These are phyloP conservation scores for Paragorgia papillata DNA, from an alignment of 92 coral and sea anemone species.

Conservation along the genomic window DNA sequence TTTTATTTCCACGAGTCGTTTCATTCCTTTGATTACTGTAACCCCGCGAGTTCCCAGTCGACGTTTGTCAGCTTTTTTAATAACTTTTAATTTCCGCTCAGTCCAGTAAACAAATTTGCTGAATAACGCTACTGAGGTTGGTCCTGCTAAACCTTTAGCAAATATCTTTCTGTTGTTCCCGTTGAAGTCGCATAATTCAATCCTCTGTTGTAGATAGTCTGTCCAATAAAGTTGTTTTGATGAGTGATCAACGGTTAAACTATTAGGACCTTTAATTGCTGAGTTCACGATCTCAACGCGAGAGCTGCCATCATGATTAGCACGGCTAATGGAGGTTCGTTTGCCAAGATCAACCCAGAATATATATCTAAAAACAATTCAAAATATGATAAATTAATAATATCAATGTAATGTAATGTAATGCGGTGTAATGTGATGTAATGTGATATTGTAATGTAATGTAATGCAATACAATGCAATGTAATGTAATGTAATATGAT, in stretches of 20 bases:
- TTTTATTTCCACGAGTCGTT: constrained; percentile 10
- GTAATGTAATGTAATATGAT: too few relatives aligned
- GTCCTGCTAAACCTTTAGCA: constrained; percentile 67
- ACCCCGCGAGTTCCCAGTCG: not conserved
- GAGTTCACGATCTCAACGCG: constrained; percentile 60
- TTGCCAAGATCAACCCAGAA: constrained; percentile 98
- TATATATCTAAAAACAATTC: constrained; percentile 62
- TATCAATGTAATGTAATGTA: too few relatives aligned
- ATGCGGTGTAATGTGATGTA: too few relatives aligned
- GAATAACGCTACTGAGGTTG: constrained; percentile 72
- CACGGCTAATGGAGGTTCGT: constrained; percentile 73
- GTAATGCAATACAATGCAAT: too few relatives aligned
- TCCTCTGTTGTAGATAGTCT: constrained; percentile 73
- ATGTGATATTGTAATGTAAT: too few relatives aligned
- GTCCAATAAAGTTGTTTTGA: constrained; percentile 82
- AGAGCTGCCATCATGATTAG: constrained; percentile 82
- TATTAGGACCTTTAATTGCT: constrained; percentile 80
- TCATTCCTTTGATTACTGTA: constrained; percentile 23
- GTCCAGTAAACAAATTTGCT: constrained; percentile 91
- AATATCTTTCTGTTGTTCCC: constrained; percentile 68
- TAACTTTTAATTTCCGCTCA: constrained; percentile 79
- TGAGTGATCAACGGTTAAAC: constrained; percentile 78
- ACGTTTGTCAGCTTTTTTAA: constrained; percentile 39
- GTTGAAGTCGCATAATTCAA: constrained; percentile 69
- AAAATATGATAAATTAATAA: not conserved